Evolutionary conservation across 2,888 invertebrate species (phyloP), one percentile per base, ranked within the genome.

Genomic region (Troglohyphantes excavatus): DNA sequence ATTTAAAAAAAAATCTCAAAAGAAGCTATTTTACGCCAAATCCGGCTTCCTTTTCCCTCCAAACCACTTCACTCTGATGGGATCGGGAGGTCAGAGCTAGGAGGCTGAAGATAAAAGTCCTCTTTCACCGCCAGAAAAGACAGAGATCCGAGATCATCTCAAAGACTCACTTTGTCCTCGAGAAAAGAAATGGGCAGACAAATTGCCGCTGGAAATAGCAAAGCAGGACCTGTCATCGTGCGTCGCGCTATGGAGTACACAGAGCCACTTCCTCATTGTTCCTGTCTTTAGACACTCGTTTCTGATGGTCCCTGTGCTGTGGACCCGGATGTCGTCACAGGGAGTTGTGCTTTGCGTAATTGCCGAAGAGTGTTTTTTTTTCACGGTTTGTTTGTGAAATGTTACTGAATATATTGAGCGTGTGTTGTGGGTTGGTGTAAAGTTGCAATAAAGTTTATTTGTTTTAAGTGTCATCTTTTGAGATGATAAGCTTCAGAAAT

Each of bases 171-270:
- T 75, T 75, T 84, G 84, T 84, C 53, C 27, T 53, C 81, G 19
- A 5, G 23, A 81, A 53, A 59, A 72, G 83, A 39, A 83, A 21
- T 29, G 73, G 61, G 63, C 83, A 73, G 83, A 83, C 83, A 73
- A 83, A 83, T 83, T 83, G 83, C 39, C 73, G 83, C 72, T 73
- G n/a, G 46, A 83, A 83, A 83, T 83, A 83, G 83, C 59, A 82
- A 72, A 82, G 43, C 65, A 21, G 68, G 70, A 82, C 83, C 59
- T 83, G 83, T 83, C 83, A 83, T 83, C 83, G 39, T 33, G 72
- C n/a, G 39, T 78, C 67, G 53, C 81, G 23, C n/a, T n/a, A n/a
- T n/a, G n/a, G n/a, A n/a, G 6, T 17, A 7, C 39, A 39, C 21
- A 73, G 72, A 72, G 73, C 72, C 39, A 83, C 73, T 73, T 83